Evolutionary conservation across 2,113 vertebrate genomes (phyloP).

Genomic region (Myrmecophaga tridactyla): DNA sequence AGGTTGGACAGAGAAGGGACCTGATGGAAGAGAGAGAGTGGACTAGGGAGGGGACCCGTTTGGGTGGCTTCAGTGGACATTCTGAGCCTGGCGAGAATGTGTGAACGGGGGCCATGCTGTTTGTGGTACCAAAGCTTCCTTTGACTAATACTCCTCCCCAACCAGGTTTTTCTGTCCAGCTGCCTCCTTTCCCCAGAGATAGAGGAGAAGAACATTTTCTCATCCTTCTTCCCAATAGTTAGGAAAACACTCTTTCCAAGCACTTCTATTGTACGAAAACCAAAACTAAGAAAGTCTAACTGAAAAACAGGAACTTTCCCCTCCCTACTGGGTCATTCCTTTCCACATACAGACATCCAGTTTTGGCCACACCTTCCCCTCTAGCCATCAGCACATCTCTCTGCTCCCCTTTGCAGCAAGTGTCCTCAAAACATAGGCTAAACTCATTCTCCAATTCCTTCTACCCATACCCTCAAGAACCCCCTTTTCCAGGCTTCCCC

Average conservation of each 20-base stretch:
- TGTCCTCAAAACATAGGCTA: neutral
- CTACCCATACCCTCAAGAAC: neutral
- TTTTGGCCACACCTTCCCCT: neutral
- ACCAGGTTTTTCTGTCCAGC: neutral
- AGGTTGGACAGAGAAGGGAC: neutral
- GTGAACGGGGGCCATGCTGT: rapidly evolving
- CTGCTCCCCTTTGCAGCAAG: neutral
- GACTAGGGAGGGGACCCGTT: neutral
- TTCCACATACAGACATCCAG: neutral
- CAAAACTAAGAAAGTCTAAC: neutral
- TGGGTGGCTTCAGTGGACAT: neutral
- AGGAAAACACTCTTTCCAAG: neutral
- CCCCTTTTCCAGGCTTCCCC: neutral
- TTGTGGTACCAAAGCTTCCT: neutral
- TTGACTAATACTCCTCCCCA: neutral
- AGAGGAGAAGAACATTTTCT: neutral
- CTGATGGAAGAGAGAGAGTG: neutral
- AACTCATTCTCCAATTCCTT: neutral
- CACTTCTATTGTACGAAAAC: neutral
- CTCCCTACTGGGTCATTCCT: neutral
- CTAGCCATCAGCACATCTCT: neutral
- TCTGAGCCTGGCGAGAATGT: neutral
- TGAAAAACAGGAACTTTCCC: neutral
- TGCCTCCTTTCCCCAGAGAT: neutral
- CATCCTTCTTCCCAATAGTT: neutral